phyloP scores from a whole-genome alignment of 2,113 vertebrate genomes.

The Ellobius talpinus region DNA sequence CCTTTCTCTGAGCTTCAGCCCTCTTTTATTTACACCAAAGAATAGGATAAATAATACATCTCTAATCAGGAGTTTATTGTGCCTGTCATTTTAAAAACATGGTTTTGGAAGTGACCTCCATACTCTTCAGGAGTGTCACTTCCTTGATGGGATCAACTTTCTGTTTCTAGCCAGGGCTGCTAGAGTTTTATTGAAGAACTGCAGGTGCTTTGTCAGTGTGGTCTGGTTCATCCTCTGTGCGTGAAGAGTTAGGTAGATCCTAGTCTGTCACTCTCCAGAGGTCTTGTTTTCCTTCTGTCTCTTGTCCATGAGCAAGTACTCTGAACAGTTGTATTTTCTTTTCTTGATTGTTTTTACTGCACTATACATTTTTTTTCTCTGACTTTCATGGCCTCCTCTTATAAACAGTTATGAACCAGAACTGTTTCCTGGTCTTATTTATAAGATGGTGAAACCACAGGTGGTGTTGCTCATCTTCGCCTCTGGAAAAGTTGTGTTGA shows the following conservation, averaged over 20 bases:
- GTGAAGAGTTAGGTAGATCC: background rate
- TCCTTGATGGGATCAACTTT: background rate
- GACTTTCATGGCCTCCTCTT: no score
- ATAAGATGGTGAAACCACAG: slow-evolving; percentile 98
- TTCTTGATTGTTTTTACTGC: no score
- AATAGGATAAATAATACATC: background rate
- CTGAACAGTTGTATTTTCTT: background rate
- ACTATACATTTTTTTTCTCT: no score
- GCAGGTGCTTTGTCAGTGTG: background rate
- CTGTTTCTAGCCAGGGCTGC: background rate
- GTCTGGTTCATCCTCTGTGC: background rate
- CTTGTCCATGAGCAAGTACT: slow-evolving; percentile 1
- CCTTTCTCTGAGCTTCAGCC: background rate
- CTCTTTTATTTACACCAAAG: background rate
- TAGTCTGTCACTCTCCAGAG: background rate
- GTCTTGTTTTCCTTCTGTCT: background rate
- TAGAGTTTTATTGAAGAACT: background rate
- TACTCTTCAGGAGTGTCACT: background rate
- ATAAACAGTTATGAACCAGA: slow-evolving; percentile 91
- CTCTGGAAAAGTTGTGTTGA: slow-evolving; percentile 98
- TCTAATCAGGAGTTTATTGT: background rate
- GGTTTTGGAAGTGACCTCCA: background rate
- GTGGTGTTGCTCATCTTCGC: slow-evolving; percentile 98
- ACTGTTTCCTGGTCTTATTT: slow-evolving; percentile 97
- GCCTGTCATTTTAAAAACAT: slow-evolving; percentile 9